phyloP scores from a whole-genome alignment of 2,888 invertebrate species.

The Ommatoiulus sabulosus region DNA sequence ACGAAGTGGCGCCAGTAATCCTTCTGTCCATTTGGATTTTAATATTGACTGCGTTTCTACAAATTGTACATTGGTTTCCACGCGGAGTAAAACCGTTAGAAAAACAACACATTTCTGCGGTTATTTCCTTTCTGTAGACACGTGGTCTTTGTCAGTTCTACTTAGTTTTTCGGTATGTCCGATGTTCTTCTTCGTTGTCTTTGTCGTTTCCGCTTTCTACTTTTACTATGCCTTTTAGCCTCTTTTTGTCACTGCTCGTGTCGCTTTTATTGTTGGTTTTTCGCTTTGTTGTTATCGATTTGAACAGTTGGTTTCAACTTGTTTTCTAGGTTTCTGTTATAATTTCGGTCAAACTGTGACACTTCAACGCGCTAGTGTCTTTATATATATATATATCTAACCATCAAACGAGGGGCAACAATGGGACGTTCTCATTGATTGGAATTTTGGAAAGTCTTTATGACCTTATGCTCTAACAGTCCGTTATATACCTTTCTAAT shows the following conservation, averaged over 20 bases:
- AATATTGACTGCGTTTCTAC: too few relatives aligned
- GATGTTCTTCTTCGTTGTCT: not conserved
- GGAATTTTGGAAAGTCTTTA: not conserved
- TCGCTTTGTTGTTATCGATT: not conserved
- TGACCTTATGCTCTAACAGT: too few relatives aligned
- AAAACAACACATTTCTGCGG: not conserved
- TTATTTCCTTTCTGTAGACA: not conserved
- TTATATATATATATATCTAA: not conserved
- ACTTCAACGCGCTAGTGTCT: not conserved
- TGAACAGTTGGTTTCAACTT: not conserved
- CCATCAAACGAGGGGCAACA: not conserved
- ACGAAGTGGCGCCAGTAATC: not conserved
- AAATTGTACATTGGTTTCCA: not conserved
- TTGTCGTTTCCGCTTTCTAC: not conserved
- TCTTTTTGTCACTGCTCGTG: not conserved
- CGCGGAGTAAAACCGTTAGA: not conserved
- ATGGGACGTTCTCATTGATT: too few relatives aligned
- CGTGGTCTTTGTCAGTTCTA: not conserved
- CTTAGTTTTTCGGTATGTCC: not conserved
- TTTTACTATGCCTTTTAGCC: not conserved
- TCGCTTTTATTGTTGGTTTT: conserved; percentile 1
- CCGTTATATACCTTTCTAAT: too few relatives aligned
- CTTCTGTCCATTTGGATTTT: too few relatives aligned
- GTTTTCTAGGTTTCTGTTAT: not conserved
- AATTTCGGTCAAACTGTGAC: not conserved